Conservation (phyloP, 2,113 vertebrate genomes). For the Raja brachyura region DNA sequence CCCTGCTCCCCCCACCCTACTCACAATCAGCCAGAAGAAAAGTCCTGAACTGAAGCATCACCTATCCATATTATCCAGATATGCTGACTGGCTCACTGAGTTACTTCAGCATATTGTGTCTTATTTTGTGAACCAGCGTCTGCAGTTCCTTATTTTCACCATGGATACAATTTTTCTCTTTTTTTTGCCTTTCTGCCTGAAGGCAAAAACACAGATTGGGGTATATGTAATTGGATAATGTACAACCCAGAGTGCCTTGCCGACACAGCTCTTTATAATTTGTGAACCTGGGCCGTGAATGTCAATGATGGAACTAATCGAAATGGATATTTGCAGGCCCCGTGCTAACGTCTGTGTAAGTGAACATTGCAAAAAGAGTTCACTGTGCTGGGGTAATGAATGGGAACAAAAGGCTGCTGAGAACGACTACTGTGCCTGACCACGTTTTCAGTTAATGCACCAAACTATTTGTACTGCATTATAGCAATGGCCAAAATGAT, state of each 20-base stretch:
- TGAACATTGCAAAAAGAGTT: background rate
- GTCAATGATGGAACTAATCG: background rate
- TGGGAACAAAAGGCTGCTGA: background rate
- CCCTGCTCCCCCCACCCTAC: too few species aligned
- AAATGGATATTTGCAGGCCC: background rate
- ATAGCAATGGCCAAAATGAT: background rate
- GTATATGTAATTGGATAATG: background rate
- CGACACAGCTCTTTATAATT: background rate
- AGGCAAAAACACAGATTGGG: background rate
- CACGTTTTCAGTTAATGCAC: background rate
- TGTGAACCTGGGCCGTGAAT: background rate
- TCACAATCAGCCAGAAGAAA: too few species aligned
- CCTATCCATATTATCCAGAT: too few species aligned
- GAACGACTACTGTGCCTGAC: background rate
- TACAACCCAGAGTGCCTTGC: background rate
- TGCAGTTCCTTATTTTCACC: too few species aligned
- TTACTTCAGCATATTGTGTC: too few species aligned
- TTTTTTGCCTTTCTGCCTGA: background rate
- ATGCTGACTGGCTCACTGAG: too few species aligned
- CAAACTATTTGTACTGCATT: background rate
- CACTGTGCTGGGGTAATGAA: background rate
- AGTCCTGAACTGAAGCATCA: too few species aligned
- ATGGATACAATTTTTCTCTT: background rate
- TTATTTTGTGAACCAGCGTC: too few species aligned
- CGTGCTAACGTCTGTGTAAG: background rate